These are phyloP conservation scores for Argentina silus DNA, from an alignment of 2,797 vertebrate genomes.

Conservation along the genomic window DNA sequence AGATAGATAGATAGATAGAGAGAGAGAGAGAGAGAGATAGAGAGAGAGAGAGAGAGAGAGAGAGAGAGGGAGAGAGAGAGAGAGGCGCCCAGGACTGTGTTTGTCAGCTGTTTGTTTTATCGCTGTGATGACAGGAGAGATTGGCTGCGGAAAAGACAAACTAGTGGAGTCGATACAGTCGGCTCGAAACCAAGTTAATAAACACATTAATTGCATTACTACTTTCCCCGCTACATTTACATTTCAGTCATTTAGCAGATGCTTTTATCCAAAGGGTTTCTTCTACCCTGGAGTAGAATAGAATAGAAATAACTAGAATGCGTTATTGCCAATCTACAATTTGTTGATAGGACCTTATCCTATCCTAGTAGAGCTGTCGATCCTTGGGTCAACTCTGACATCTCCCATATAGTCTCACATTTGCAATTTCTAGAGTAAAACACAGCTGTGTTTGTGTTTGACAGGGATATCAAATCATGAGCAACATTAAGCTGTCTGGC, in stretches of 20 bases:
- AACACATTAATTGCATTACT: too few relatives aligned
- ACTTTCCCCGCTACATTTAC: too few relatives aligned
- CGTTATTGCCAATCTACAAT: too few relatives aligned
- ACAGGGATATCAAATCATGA: neutral
- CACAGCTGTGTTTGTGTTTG: constrained; percentile 5
- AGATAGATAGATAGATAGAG: constrained; percentile 22
- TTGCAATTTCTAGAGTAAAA: neutral
- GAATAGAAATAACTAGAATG: too few relatives aligned
- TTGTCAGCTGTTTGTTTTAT: constrained; percentile 52
- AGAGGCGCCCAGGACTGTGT: constrained; percentile 32
- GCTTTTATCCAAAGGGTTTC: too few relatives aligned
- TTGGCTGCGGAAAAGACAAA: constrained; percentile 26
- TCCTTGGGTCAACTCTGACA: neutral
- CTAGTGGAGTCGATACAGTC: neutral
- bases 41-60: too few relatives aligned
- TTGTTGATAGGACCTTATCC: too few relatives aligned
- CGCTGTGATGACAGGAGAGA: constrained; percentile 43
- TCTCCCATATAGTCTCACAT: neutral
- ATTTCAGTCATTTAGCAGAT: too few relatives aligned
- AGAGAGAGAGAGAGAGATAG: too few relatives aligned
- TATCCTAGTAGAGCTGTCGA: neutral
- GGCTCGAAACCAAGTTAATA: neutral
- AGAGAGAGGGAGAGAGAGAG: constrained; percentile 12
- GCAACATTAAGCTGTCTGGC: neutral
- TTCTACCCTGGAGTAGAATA: too few relatives aligned